Conservation (phyloP, 1,140 invertebrate species). For the Galleria mellonella region DNA sequence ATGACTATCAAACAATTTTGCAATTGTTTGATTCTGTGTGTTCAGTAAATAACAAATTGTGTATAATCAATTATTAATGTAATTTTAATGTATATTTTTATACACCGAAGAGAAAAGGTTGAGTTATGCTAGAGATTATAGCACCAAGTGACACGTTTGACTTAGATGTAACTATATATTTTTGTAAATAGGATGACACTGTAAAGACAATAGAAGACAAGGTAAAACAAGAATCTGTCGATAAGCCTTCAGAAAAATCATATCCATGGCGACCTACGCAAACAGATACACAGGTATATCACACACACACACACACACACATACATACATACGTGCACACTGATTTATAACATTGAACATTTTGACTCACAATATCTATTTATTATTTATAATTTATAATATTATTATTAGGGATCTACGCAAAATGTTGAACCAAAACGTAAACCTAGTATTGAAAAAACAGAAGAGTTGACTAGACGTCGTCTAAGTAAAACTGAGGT, state of each 20-base stretch:
- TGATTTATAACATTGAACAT: neutral
- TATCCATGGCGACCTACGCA: slow-evolving; percentile 57
- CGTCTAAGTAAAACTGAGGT: slow-evolving; percentile 17
- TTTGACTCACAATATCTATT: neutral
- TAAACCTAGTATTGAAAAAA: slow-evolving; percentile 12
- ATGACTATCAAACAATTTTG: slow-evolving; percentile 16
- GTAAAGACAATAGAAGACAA: slow-evolving; percentile 39
- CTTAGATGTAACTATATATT: slow-evolving; percentile 18
- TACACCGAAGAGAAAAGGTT: too few relatives aligned
- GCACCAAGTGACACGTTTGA: slow-evolving; percentile 1
- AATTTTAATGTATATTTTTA: neutral
- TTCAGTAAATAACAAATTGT: slow-evolving; percentile 40
- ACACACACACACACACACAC: slow-evolving; percentile 16
- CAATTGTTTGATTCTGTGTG: slow-evolving; percentile 20
- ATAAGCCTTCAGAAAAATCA: slow-evolving; percentile 46
- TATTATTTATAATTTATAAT: slow-evolving; percentile 10
- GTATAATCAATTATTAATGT: slow-evolving; percentile 3
- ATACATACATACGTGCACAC: slow-evolving; percentile 10
- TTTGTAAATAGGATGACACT: slow-evolving; percentile 55
- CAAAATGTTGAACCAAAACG: slow-evolving; percentile 13
- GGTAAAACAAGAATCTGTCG: slow-evolving; percentile 30
- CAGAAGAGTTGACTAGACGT: slow-evolving; percentile 9
- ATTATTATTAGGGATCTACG: slow-evolving; percentile 29
- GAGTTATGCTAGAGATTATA: neutral
- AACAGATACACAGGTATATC: slow-evolving; percentile 60